Percentiles rank a stretch among this genome's conserved stretches.
Conservation (phyloP, 2,113 vertebrate species). For the Galemys pyrenaicus region DNA sequence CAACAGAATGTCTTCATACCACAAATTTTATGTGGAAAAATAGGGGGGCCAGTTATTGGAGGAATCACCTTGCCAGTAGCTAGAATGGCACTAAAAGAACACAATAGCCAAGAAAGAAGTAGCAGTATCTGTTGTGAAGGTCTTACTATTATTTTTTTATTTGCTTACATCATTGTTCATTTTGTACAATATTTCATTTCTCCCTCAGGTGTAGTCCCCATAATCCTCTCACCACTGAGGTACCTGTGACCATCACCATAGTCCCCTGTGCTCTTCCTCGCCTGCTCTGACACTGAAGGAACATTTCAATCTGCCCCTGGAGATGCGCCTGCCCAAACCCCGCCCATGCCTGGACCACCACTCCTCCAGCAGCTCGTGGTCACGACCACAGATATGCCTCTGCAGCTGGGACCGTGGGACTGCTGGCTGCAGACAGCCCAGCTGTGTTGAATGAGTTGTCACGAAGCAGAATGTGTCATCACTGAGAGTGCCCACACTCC, state of each 20-base stretch:
- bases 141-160: too few species aligned
- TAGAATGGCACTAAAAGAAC: background rate
- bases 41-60: background rate
- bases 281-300: background rate
- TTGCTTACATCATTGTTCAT: too few species aligned
- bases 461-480: background rate
- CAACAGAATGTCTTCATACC: background rate
- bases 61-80: background rate
- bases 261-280: too few species aligned
- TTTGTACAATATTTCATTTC: too few species aligned
- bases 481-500: background rate
- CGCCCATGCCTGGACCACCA: background rate
- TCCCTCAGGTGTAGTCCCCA: too few species aligned
- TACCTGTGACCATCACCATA: too few species aligned
- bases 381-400: background rate
- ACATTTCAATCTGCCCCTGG: background rate
- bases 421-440: background rate
- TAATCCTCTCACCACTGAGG: too few species aligned
- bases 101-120: background rate
- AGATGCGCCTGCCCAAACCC: background rate
- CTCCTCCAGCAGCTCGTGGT: background rate
- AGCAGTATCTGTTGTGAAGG: background rate
- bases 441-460: background rate
- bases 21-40: background rate
- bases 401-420: too few species aligned